Evolutionary conservation across 2,888 invertebrate species (phyloP), one percentile per base, ranked within the genome.

Genomic region (Strigamia maritima): DNA sequence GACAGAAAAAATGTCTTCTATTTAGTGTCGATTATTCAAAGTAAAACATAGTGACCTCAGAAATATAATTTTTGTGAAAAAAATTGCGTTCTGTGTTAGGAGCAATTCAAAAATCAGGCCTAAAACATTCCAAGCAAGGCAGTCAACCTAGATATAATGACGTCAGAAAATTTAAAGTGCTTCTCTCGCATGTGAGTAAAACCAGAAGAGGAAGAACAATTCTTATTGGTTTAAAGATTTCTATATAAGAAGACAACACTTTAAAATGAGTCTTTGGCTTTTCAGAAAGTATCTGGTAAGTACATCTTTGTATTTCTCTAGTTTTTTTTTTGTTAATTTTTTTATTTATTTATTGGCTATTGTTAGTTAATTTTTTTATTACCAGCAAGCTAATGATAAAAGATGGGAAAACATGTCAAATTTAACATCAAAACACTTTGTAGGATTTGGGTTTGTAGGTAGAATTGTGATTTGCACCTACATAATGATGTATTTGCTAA

Each of bases 41-140:
- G n/a, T n/a, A 65, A 60, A 65, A 65, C 28, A 26, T 24, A 65
- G 26, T 65, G 65, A 65, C 65, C 65, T 65, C 65, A 28, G 3
- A 26, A 65, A 49, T 19, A 2, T n/a, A 49, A 6, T n/a, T 49
- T 49, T 49, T 19, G 49, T 14, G 44, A 49, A 49, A 49, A 49
- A 49, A 49, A 49, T 49, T 4, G 3, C n/a, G 3, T n/a, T 49
- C 49, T 49, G 49, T 49, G 14, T 26, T 26, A 14, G 24, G 28
- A 65, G 24, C 65, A 65, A 65, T 65, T 12, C 10, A 65, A 28
- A n/a, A 65, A 65, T 65, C 6, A 65, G 65, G 65, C 65, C 26
- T 65, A 65, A 65, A n/a, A 44, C 65, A 65, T 65, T 65, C 65
- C 65, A 65, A 26, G 26, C 65, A 10, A 65, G 65, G 65, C 65